phyloP scores from a whole-genome alignment of 2,113 vertebrate genomes.

The Malurus cyaneus region DNA sequence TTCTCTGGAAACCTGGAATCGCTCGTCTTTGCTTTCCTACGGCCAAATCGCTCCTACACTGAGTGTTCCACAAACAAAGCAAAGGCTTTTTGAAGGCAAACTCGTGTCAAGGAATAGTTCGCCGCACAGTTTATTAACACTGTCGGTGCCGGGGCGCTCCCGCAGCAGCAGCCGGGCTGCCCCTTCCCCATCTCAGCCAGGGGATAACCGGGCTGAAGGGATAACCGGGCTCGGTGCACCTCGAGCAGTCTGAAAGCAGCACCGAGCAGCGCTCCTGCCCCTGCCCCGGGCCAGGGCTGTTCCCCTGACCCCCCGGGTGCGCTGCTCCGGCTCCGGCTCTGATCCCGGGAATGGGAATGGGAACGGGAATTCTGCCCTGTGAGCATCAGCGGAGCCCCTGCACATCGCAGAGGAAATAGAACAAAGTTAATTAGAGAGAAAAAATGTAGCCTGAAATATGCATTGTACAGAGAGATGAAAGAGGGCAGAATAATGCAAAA shows the following conservation, averaged over 20 bases:
- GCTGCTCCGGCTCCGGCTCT: no score
- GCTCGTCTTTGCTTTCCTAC: neutral
- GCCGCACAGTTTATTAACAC: fast-evolving
- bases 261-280: neutral
- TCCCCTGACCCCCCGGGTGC: neutral
- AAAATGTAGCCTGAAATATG: neutral
- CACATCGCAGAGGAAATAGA: neutral
- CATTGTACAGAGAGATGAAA: neutral
- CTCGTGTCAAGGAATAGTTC: no score
- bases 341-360: no score
- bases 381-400: neutral
- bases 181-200: neutral
- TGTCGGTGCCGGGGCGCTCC: neutral
- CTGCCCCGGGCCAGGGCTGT: neutral
- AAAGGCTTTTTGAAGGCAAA: neutral
- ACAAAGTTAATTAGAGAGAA: slow-evolving; percentile 3
- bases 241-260: neutral
- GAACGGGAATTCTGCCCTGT: neutral
- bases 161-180: fast-evolving
- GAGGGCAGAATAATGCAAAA: neutral
- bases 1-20: neutral
- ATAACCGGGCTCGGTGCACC: neutral
- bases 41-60: neutral
- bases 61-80: neutral
- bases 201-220: no score